These are phyloP conservation scores for Sinocyclocheilus grahami DNA, from an alignment of 2,113 vertebrate genomes.

Conservation along the genomic window DNA sequence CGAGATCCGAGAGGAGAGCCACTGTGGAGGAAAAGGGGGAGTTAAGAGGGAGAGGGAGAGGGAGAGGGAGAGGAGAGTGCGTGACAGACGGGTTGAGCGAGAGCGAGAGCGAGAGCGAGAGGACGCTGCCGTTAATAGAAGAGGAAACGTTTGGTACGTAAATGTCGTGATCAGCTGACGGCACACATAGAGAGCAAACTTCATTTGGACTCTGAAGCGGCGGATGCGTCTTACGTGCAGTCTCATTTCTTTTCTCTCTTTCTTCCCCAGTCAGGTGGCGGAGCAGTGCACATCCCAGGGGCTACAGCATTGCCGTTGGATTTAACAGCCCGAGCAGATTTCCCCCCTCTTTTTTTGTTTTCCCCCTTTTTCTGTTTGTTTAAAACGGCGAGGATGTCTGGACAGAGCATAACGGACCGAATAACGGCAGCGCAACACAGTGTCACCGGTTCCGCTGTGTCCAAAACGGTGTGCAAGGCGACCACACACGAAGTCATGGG, in stretches of 20 bases:
- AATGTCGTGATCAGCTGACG: conserved; percentile 2
- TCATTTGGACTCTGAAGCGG: conserved; percentile 23
- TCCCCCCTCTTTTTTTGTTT: neutral
- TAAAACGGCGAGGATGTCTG: conserved; percentile 81
- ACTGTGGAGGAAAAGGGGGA: conserved; percentile 62
- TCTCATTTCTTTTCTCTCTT: conserved; percentile 57
- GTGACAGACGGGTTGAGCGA: conserved; percentile 54
- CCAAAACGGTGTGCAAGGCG: conserved; percentile 94
- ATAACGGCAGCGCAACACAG: conserved; percentile 96
- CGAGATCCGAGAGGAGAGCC: conserved; percentile 63
- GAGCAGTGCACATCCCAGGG: conserved; percentile 45
- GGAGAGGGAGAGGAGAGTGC: conserved; percentile 38
- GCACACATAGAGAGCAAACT: conserved; percentile 23
- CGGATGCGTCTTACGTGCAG: neutral
- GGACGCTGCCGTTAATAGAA: conserved; percentile 38
- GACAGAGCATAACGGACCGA: conserved; percentile 94
- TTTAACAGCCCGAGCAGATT: conserved; percentile 36
- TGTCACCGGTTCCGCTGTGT: conserved; percentile 92
- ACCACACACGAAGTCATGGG: conserved; percentile 98
- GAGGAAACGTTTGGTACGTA: conserved; percentile 61
- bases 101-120: conserved; percentile 39
- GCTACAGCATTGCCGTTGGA: conserved; percentile 39
- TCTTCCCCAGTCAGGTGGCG: conserved; percentile 61
- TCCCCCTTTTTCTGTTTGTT: conserved; percentile 28
- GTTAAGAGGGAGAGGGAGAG: conserved; percentile 9